Conservation (phyloP, 2,797 vertebrate species). For the Microtus californicus region DNA sequence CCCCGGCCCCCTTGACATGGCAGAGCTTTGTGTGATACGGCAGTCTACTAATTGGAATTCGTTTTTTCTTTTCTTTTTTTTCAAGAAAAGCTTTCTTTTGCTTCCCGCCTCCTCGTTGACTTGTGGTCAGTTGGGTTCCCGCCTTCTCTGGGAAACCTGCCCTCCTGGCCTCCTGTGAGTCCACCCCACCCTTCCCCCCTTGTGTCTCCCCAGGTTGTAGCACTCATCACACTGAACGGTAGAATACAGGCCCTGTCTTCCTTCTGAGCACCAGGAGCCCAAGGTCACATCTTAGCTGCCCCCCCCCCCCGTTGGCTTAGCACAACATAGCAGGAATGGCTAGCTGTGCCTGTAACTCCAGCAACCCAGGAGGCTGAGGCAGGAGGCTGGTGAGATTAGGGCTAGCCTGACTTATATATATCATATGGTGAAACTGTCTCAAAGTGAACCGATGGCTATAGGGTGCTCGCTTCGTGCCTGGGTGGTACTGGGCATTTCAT, state of each 20-base stretch:
- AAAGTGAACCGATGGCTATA: neutral
- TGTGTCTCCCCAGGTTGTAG: rapidly evolving
- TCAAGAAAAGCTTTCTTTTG: neutral
- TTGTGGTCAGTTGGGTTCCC: neutral
- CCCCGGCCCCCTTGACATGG: neutral
- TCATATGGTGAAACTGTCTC: neutral
- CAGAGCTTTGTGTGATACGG: neutral
- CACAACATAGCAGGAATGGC: neutral
- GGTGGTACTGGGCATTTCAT: neutral
- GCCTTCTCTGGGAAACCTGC: constrained; percentile 34
- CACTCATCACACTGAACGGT: neutral
- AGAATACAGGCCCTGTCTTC: neutral
- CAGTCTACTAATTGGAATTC: neutral
- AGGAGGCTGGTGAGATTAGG: neutral
- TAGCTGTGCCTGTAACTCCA: neutral
- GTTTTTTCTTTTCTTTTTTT: neutral
- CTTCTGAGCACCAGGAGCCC: neutral
- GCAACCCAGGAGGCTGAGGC: neutral
- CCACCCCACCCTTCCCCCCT: neutral
- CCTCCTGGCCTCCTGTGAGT: neutral
- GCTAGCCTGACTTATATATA: neutral
- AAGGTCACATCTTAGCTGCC: neutral
- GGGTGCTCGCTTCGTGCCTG: rapidly evolving
- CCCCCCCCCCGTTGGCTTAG: neutral
- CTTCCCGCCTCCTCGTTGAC: neutral